Conservation (phyloP, 2,113 vertebrate genomes). For the Lophochroa leadbeateri region DNA sequence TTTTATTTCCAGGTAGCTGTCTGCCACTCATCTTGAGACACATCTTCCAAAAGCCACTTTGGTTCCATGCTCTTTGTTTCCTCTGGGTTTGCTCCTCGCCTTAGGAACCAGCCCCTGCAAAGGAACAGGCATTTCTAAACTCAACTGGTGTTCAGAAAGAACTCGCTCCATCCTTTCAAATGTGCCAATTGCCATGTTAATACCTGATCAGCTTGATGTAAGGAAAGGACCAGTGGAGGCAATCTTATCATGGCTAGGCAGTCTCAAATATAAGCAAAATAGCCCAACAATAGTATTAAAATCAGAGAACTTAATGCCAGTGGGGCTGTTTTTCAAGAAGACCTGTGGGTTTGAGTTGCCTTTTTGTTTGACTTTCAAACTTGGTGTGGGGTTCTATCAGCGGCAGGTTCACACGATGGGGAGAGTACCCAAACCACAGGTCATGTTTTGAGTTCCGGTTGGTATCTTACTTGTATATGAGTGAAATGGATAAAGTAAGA, state of each 20-base stretch:
- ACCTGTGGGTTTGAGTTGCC: neutral
- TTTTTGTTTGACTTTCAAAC: neutral
- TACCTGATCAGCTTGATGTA: neutral
- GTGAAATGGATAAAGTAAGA: neutral
- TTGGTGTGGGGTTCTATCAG: neutral
- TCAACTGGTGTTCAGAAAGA: rapidly evolving
- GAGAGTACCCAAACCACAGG: neutral
- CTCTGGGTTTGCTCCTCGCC: neutral
- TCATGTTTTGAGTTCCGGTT: slow-evolving; percentile 1
- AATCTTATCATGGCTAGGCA: neutral
- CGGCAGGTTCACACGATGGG: neutral
- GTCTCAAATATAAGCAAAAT: neutral
- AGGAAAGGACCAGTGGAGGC: neutral
- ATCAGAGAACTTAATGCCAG: neutral
- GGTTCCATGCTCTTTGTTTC: neutral
- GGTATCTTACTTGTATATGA: neutral
- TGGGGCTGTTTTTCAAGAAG: neutral
- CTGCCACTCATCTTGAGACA: neutral
- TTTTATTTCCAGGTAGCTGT: slow-evolving; percentile 19
- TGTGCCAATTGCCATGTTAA: neutral
- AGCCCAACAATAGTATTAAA: neutral
- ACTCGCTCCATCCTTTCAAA: neutral
- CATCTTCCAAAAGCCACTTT: neutral
- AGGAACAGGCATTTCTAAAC: neutral
- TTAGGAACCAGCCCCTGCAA: neutral